Evolutionary conservation across 2,888 invertebrate species (phyloP), one percentile per base, ranked within the genome.

Genomic region (Eupithecia vulgata): DNA sequence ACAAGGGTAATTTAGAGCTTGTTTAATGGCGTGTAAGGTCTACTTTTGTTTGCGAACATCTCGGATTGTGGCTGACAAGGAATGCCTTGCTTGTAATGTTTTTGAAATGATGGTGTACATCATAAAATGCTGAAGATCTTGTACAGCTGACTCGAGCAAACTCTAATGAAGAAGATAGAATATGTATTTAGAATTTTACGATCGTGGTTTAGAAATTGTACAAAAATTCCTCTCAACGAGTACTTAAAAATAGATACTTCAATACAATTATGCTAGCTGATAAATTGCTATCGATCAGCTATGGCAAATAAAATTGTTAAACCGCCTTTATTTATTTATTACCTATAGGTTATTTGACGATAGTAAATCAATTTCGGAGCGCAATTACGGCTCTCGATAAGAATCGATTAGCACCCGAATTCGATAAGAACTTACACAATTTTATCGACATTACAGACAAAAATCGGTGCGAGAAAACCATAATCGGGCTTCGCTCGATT

Each of bases 11-110:
- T 61, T 61, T 61, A 61, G 61, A 34, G 34, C 61, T 34, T 61
- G 61, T 34, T 61, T 17, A 61, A 61, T 61, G 61, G 61, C 61
- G 15, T 61, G 61, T 61, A 61, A 61, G 61, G 13, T 61, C 30
- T 61, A 17, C 61, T 61, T 61, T 61, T 61, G 34, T 61, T 61
- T 61, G 61, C 7, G 61, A 61, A 34, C 13, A 61, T 34, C 61
- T 61, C 61, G 61, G 61, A 7, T 61, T 61, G 61, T 15, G 30
- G 61, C 17, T 34, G 34, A 17, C 17, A 34, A 34, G 15, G 13
- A 61, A 61, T 34, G 15, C 34, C 30, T 30, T 59, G 59, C 8
- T 45, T n/a, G 48, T 48, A 8, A n/a, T 48, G n/a, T 17, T n/a
- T 48, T 48, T 8, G n/a, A 7, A 45, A 48, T 48, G 8, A 48